Evolutionary conservation across 2,113 vertebrate genomes (phyloP).

Genomic region (Struthio camelus): DNA sequence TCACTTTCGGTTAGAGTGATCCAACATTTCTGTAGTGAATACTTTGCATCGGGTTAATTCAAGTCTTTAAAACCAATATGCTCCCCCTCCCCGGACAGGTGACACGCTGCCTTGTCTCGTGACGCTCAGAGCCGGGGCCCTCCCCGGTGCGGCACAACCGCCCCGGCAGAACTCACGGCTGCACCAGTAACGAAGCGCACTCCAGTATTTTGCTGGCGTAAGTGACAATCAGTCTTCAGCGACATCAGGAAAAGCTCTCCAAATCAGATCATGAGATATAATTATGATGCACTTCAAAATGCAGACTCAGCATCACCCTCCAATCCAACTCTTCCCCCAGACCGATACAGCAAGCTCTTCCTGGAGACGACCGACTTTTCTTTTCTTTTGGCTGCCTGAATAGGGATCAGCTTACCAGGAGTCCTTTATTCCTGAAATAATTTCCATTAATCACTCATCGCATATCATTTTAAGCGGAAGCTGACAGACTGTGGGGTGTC

Average conservation of each 20-base stretch:
- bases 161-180: background rate
- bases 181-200: background rate
- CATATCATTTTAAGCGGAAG: constrained; percentile 30
- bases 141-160: background rate
- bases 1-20: accelerated
- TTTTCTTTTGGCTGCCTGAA: constrained; percentile 52
- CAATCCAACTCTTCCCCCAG: background rate
- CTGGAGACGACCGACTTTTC: constrained; percentile 51
- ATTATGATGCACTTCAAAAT: constrained; percentile 48
- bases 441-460: constrained; percentile 67
- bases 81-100: background rate
- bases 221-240: background rate
- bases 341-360: constrained; percentile 11
- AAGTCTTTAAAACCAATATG: background rate
- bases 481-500: constrained; percentile 18
- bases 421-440: constrained; percentile 41
- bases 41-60: background rate
- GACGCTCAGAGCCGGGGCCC: background rate
- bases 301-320: constrained; percentile 46
- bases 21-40: accelerated
- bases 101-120: background rate
- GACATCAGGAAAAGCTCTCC: constrained; percentile 25
- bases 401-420: constrained; percentile 66
- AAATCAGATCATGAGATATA: constrained; percentile 25
- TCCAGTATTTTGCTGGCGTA: background rate